Percentiles rank a stretch among this genome's conserved stretches.
Conservation (phyloP, 2,797 vertebrate species). For the Harpagifer antarcticus region DNA sequence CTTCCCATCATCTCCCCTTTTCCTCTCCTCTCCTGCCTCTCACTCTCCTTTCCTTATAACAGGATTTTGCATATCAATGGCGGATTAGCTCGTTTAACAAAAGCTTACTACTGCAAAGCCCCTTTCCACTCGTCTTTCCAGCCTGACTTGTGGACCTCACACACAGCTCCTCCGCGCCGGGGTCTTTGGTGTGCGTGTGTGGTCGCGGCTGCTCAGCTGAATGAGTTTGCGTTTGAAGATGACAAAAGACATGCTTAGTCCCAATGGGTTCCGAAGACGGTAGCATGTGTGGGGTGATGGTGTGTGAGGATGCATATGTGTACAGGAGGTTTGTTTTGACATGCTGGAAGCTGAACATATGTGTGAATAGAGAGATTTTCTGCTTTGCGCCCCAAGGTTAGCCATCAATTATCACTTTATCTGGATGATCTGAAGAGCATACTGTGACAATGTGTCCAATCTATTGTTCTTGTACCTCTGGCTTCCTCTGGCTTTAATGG, state of each 20-base stretch:
- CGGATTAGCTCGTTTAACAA: constrained; percentile 81
- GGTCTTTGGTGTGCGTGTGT: constrained; percentile 81
- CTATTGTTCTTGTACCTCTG: constrained; percentile 68
- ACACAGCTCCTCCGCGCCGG: constrained; percentile 69
- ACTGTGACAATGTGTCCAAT: constrained; percentile 53
- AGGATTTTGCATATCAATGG: constrained; percentile 85
- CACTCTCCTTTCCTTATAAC: constrained; percentile 70
- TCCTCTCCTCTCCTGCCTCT: constrained; percentile 37
- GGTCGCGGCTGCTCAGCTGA: constrained; percentile 71
- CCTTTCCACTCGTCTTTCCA: constrained; percentile 79
- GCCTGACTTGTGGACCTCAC: constrained; percentile 82
- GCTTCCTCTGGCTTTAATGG: constrained; percentile 69
- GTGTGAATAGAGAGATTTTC: constrained; percentile 21
- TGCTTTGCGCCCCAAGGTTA: constrained; percentile 13
- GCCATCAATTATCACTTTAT: constrained; percentile 38
- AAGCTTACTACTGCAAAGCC: constrained; percentile 82
- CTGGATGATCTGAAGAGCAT: constrained; percentile 38
- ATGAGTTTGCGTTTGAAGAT: constrained; percentile 72
- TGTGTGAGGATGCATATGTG: constrained; percentile 28
- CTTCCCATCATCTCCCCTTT: constrained; percentile 21
- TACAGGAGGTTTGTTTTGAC: constrained; percentile 40
- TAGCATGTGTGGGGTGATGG: constrained; percentile 46
- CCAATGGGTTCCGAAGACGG: constrained; percentile 53
- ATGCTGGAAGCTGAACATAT: constrained; percentile 15
- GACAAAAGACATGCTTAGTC: constrained; percentile 77